Evolutionary conservation across 2,888 invertebrate genomes (phyloP), one percentile per base, ranked within the genome.

Genomic region (Eupeodes luniger): DNA sequence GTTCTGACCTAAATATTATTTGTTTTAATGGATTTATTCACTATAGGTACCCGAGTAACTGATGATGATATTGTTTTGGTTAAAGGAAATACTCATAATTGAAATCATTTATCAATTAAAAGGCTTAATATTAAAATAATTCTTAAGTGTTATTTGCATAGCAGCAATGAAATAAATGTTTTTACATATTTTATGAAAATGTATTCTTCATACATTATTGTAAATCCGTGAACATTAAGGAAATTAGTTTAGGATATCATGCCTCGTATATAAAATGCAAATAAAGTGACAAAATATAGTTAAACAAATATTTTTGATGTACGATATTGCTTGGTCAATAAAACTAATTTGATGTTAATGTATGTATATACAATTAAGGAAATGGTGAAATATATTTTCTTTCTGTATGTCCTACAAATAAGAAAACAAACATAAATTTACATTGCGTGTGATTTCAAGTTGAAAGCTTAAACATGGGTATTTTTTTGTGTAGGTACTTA

Each of bases 101-200:
- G 34, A n/a, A 59, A 70, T 55, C 40, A 55, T 44, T 70, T 70
- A 55, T 55, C 70, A 70, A 70, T 70, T 70, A 55, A 55, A 55
- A 16, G 5, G 19, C 40, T 40, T 4, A 69, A 53, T 53, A 34
- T 14, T 16, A n/a, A 16, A 53, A 40, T 40, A 1, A 55, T 40
- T 19, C 36, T 44, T 19, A 16, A 19, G 19, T 19, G 19, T 44
- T 27, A 51, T 51, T 49, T 34, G 34, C n/a, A 67, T 49, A 27
- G 1, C 12, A 16, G n/a, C 1, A 47, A 10, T 34, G 12, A 10
- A 10, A 34, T 61, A n/a, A 16, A 40, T 40, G 5, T n/a, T 36
- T 40, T 2, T 16, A 11, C 5, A 16, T 16, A 40, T 62, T 40
- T 16, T 40, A 6, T n/a, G 0, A 6, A 11, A 19, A 5, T 59